These are phyloP conservation scores for Caradrina kadenii DNA, from an alignment of 2,888 invertebrate genomes.

Conservation along the genomic window DNA sequence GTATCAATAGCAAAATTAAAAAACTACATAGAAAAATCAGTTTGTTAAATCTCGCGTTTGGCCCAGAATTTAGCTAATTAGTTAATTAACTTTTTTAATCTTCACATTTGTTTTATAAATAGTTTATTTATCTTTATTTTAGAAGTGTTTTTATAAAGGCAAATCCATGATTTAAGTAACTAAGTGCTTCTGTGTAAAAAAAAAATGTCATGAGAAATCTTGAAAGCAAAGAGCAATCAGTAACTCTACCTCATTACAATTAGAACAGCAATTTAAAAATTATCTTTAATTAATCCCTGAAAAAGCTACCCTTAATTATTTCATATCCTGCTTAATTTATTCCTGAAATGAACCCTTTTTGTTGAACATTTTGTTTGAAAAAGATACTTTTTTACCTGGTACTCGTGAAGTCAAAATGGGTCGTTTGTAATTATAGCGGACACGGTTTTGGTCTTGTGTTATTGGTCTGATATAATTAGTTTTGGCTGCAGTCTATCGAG, in stretches of 20 bases:
- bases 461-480: background rate
- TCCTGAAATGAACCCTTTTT: constrained; percentile 36
- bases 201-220: background rate
- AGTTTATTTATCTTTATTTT: no score
- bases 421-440: constrained; percentile 11
- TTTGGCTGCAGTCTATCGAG: no score
- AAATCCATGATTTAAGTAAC: no score
- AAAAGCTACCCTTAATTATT: constrained; percentile 41
- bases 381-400: constrained; percentile 4
- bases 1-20: no score
- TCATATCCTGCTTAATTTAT: constrained; percentile 33
- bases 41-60: no score
- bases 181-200: background rate
- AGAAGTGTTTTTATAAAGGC: no score
- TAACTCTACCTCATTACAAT: constrained; percentile 40
- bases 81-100: no score
- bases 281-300: constrained; percentile 38
- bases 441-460: background rate
- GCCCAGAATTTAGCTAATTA: no score
- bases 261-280: constrained; percentile 37
- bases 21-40: no score
- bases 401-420: background rate
- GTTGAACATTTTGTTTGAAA: constrained; percentile 16
- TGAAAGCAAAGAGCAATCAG: constrained; percentile 13
- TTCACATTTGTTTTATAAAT: no score